Evolutionary conservation across 2,797 vertebrate genomes (phyloP).

Genomic region (Gouania willdenowi): DNA sequence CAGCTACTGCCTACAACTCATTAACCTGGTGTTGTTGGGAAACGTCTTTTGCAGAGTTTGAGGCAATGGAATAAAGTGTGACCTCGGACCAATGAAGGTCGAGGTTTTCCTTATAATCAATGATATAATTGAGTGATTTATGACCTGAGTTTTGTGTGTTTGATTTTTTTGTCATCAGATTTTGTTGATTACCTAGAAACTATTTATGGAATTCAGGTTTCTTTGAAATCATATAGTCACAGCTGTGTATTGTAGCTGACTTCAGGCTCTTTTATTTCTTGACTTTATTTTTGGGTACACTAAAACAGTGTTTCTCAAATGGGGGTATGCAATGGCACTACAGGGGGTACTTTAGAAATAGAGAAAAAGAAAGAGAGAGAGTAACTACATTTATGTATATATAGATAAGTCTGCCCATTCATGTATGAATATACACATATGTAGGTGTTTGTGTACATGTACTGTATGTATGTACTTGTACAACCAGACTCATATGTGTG

Average conservation of each 20-base stretch:
- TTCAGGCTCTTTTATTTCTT: slow-evolving; percentile 35
- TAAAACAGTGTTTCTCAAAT: no score
- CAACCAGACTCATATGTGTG: no score
- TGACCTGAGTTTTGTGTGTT: slow-evolving; percentile 23
- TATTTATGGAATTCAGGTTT: slow-evolving; percentile 25
- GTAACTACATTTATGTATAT: no score
- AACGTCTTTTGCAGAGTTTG: slow-evolving; percentile 64
- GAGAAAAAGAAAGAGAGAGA: no score
- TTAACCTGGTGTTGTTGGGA: slow-evolving; percentile 72
- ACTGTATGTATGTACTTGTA: no score
- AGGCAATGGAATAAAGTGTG: slow-evolving; percentile 44
- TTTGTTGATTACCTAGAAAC: slow-evolving; percentile 8
- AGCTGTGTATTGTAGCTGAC: slow-evolving; percentile 42
- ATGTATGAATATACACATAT: no score
- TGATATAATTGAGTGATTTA: slow-evolving; percentile 40
- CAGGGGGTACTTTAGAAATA: no score
- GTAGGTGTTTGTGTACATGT: no score
- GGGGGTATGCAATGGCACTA: no score
- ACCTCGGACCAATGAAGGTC: slow-evolving; percentile 56
- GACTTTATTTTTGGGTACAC: no score
- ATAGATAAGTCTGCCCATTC: no score
- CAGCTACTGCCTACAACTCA: slow-evolving; percentile 63
- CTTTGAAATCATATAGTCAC: slow-evolving; percentile 40
- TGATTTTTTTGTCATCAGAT: background rate
- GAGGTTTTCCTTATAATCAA: slow-evolving; percentile 46